phyloP scores from a whole-genome alignment of 1,140 invertebrate genomes.

The Tribolium castaneum region DNA sequence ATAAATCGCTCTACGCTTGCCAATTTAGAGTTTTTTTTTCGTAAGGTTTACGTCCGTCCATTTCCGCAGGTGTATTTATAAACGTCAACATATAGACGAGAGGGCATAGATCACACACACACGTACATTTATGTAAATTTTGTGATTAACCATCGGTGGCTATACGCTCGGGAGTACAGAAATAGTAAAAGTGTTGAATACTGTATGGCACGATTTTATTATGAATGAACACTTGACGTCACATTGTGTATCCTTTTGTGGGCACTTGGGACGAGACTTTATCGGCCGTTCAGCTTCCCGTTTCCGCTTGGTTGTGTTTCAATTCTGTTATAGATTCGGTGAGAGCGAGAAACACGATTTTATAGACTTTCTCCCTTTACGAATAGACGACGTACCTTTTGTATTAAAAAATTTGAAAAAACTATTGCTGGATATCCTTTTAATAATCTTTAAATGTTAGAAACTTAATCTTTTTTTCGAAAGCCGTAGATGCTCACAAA shows the following conservation, averaged over 20 bases:
- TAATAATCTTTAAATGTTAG: too few species aligned
- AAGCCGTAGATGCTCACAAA: background rate
- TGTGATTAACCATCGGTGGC: background rate
- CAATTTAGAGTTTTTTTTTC: conserved; percentile 20
- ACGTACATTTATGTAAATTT: background rate
- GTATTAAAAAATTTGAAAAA: too few species aligned
- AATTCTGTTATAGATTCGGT: background rate
- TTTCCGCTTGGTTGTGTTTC: background rate
- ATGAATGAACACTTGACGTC: conserved; percentile 31
- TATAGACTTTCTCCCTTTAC: background rate
- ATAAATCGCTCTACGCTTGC: conserved; percentile 18
- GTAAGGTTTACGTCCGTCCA: conserved; percentile 12
- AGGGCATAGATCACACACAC: background rate
- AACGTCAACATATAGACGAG: conserved; percentile 11
- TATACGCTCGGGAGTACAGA: conserved; percentile 1
- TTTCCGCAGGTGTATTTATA: conserved; percentile 31
- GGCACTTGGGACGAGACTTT: background rate
- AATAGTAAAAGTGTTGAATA: conserved; percentile 34
- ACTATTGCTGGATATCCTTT: too few species aligned
- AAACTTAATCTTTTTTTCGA: too few species aligned
- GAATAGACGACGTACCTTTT: too few species aligned
- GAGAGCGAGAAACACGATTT: background rate
- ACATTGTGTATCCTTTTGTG: conserved; percentile 17
- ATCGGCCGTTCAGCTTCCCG: conserved; percentile 15
- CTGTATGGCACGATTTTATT: conserved; percentile 11